Percentiles rank a stretch among this genome's conserved stretches.
Conservation (phyloP, 2,113 vertebrate genomes). For the Pongo abelii region DNA sequence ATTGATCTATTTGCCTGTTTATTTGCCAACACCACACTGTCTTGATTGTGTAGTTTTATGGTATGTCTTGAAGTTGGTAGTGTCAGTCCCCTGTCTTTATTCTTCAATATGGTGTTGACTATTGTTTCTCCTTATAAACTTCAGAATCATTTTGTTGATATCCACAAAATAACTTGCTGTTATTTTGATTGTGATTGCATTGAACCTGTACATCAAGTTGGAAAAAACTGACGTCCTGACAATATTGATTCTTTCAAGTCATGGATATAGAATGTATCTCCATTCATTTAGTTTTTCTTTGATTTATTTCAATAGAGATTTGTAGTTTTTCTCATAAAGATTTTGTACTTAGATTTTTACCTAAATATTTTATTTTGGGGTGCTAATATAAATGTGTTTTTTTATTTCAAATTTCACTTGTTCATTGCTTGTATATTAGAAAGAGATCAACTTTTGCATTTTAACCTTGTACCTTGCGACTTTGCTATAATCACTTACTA, state of each 20-base stretch:
- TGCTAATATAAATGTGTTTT: background rate
- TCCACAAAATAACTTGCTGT: background rate
- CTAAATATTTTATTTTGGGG: background rate
- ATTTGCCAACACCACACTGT: background rate
- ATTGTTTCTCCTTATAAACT: background rate
- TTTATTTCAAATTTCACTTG: background rate
- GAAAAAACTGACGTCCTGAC: background rate
- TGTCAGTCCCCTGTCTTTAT: background rate
- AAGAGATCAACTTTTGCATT: background rate
- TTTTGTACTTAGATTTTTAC: background rate
- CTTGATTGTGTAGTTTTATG: background rate
- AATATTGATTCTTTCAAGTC: background rate
- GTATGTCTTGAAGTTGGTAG: background rate
- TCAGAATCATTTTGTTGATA: background rate
- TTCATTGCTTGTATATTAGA: background rate
- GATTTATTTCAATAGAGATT: background rate
- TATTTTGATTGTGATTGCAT: background rate
- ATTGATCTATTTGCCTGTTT: background rate
- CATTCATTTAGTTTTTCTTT: background rate
- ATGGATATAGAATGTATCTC: background rate
- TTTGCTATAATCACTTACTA: background rate
- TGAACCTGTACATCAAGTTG: background rate
- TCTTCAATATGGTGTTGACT: background rate
- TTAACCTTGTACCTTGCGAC: background rate
- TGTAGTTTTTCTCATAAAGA: background rate